These are phyloP conservation scores for Schizopygopsis pylzovi DNA, from an alignment of 2,797 vertebrate genomes.

Conservation along the genomic window DNA sequence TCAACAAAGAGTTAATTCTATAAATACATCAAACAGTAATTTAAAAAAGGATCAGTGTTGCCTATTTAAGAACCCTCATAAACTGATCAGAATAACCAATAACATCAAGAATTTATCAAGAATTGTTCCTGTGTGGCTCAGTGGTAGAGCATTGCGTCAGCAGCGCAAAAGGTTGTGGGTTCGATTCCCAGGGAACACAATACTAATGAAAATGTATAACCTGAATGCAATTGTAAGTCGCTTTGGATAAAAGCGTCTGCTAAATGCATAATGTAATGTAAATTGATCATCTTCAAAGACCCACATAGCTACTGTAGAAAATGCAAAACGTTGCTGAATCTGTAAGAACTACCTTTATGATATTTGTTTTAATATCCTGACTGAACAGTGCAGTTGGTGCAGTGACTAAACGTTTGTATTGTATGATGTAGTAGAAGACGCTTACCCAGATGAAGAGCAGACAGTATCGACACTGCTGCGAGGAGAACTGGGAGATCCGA, in stretches of 20 bases:
- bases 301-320: no score
- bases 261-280: no score
- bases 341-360: background rate
- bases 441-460: constrained; percentile 62
- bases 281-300: background rate
- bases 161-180: no score
- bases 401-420: background rate
- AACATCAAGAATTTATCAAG: background rate
- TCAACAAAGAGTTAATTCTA: background rate
- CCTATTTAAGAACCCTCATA: background rate
- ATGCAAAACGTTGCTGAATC: no score
- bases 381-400: background rate
- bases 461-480: constrained; percentile 65
- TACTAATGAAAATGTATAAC: no score
- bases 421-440: background rate
- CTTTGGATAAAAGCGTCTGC: no score
- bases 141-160: no score
- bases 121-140: no score
- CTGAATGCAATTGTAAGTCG: no score
- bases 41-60: background rate
- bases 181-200: no score
- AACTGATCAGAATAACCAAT: background rate
- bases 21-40: background rate
- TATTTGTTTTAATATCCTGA: background rate
- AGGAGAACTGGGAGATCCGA: constrained; percentile 57